Evolutionary conservation across 2,113 vertebrate genomes (phyloP).

Genomic region (Nothocercus nigrocapillus): DNA sequence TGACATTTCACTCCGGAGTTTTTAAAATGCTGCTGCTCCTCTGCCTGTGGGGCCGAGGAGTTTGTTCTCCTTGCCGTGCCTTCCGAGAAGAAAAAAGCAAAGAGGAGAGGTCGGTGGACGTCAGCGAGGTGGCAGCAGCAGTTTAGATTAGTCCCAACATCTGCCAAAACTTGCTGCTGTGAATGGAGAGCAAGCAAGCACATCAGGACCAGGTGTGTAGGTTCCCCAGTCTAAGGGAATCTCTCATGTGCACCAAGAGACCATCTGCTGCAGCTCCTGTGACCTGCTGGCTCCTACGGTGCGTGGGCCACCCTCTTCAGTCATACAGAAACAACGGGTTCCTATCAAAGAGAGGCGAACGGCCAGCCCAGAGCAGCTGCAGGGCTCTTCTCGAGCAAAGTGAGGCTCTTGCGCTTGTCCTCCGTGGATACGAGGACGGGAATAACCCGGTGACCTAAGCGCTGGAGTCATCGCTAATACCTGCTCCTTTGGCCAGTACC

Average conservation of each 20-base stretch:
- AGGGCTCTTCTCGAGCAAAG: neutral
- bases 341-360: conserved; percentile 21
- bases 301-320: neutral
- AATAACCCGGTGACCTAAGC: conserved; percentile 64
- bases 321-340: conserved; percentile 3
- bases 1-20: neutral
- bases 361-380: conserved; percentile 11
- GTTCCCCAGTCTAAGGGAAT: neutral
- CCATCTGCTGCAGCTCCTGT: neutral
- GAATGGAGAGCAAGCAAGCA: neutral
- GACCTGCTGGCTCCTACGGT: neutral
- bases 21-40: neutral
- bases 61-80: neutral
- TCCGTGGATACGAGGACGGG: neutral
- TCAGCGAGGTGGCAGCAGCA: neutral
- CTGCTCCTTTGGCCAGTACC: conserved; percentile 54
- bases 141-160: neutral
- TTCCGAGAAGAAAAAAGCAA: neutral
- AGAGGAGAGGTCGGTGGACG: neutral
- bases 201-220: neutral
- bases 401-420: neutral
- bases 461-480: conserved; percentile 40
- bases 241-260: rapidly evolving
- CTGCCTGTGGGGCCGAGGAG: neutral
- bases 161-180: neutral